Conservation (phyloP, 1,140 invertebrate species). For the Drosophila setifemur region DNA sequence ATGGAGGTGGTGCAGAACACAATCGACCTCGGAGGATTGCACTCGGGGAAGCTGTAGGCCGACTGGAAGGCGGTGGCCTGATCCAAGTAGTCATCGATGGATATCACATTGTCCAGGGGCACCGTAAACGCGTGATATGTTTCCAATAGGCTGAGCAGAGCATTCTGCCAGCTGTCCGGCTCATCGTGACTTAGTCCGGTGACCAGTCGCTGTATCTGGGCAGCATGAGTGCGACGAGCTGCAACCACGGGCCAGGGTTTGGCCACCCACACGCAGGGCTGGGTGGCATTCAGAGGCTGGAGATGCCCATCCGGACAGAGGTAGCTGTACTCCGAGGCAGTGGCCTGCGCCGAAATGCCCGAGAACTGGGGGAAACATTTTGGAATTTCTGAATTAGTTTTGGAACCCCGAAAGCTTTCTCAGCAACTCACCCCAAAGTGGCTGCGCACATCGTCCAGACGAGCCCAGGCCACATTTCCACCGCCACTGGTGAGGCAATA, state of each 20-base stretch:
- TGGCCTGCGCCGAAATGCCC: slow-evolving; percentile 67
- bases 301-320: slow-evolving; percentile 92
- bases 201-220: slow-evolving; percentile 84
- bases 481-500: slow-evolving; percentile 89
- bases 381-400: no score
- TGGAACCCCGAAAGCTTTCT: no score
- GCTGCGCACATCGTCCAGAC: slow-evolving; percentile 85
- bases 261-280: slow-evolving; percentile 90
- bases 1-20: slow-evolving; percentile 87
- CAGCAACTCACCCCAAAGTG: slow-evolving; percentile 87
- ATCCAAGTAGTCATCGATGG: slow-evolving; percentile 85
- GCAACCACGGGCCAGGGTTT: slow-evolving; percentile 89
- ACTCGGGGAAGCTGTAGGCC: slow-evolving; percentile 86
- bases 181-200: slow-evolving; percentile 76
- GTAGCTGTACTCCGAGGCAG: slow-evolving; percentile 86
- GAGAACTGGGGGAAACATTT: slow-evolving; percentile 44
- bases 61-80: slow-evolving; percentile 85
- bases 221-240: slow-evolving; percentile 84
- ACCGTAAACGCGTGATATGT: slow-evolving; percentile 82
- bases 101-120: slow-evolving; percentile 83
- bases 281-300: slow-evolving; percentile 84
- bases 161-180: slow-evolving; percentile 83
- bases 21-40: slow-evolving; percentile 86
- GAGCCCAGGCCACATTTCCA: slow-evolving; percentile 92
- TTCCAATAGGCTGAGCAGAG: slow-evolving; percentile 84